Conservation (phyloP, 1,140 invertebrate genomes). For the Coenobita brevimanus region DNA sequence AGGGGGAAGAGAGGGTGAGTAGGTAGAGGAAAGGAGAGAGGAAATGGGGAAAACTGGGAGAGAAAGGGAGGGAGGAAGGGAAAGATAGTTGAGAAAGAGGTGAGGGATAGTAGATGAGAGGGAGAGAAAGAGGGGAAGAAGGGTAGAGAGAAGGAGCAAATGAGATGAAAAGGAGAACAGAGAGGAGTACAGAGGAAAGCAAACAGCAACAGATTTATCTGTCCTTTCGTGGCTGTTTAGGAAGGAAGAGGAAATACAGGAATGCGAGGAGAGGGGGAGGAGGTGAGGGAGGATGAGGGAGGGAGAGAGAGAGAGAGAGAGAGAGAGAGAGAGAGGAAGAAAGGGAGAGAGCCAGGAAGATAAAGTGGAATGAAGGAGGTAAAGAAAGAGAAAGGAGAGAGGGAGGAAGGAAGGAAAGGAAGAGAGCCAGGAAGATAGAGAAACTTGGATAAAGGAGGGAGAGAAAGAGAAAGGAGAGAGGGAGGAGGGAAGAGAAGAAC, state of each 20-base stretch:
- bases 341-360: neutral
- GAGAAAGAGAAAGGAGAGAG: too few relatives aligned
- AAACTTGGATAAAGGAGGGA: too few relatives aligned
- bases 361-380: neutral
- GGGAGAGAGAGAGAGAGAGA: neutral
- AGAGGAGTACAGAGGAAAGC: neutral
- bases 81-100: neutral
- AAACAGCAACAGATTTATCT: too few relatives aligned
- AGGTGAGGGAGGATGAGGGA: neutral
- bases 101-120: neutral
- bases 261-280: too few relatives aligned
- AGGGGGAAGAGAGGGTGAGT: neutral
- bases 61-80: constrained; percentile 13
- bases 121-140: neutral
- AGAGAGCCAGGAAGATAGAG: neutral
- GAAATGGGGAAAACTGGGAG: neutral
- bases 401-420: neutral
- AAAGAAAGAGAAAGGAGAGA: neutral
- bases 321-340: neutral
- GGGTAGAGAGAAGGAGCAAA: neutral
- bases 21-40: constrained; percentile 13
- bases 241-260: too few relatives aligned
- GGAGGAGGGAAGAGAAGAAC: too few relatives aligned
- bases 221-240: too few relatives aligned
- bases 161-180: neutral